Percentiles rank a stretch among this genome's conserved stretches.
These are phyloP conservation scores for Diceros bicornis DNA, from an alignment of 2,797 vertebrate species.

Conservation along the genomic window DNA sequence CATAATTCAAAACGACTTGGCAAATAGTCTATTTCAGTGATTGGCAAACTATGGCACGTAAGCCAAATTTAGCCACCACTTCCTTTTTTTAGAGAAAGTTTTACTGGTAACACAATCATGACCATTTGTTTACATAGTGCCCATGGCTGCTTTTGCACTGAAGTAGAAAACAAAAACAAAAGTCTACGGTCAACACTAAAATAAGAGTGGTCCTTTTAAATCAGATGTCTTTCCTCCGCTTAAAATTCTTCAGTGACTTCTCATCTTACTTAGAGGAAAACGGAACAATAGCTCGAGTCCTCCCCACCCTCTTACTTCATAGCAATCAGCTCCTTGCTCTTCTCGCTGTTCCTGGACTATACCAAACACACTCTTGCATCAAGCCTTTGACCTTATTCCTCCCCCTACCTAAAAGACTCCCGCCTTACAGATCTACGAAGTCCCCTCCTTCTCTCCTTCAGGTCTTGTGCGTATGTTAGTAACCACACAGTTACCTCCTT, in stretches of 20 bases:
- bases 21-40: neutral
- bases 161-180: neutral
- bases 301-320: neutral
- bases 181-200: neutral
- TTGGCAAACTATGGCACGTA: neutral
- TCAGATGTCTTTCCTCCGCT: neutral
- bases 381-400: neutral
- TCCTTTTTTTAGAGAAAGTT: neutral
- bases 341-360: neutral
- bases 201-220: neutral
- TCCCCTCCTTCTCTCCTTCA: neutral
- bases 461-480: neutral
- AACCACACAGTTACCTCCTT: neutral
- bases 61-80: neutral
- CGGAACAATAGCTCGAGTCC: neutral
- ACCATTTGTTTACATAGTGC: neutral
- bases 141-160: neutral
- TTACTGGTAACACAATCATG: neutral
- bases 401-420: neutral
- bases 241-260: neutral
- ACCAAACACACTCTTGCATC: neutral
- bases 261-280: neutral
- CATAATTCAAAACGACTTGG: neutral
- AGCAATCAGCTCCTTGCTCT: neutral
- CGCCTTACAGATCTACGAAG: neutral